Conservation (phyloP, 1,140 invertebrate species). For the Asobara japonica region DNA sequence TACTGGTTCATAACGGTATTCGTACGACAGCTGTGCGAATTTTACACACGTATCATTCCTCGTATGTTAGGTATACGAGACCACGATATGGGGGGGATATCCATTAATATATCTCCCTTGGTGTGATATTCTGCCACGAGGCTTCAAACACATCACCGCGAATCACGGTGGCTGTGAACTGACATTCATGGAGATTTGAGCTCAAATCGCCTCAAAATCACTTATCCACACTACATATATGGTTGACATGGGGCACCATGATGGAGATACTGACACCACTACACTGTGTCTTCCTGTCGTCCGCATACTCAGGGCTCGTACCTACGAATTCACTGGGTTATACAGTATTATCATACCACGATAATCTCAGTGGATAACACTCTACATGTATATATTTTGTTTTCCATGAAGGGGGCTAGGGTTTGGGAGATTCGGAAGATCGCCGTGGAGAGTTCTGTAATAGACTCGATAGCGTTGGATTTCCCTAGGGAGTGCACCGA, state of each 20-base stretch:
- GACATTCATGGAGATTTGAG: background rate
- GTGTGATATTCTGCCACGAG: background rate
- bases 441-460: slow-evolving; percentile 16
- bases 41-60: slow-evolving; percentile 28
- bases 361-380: slow-evolving; percentile 27
- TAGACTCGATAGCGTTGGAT: slow-evolving; percentile 32
- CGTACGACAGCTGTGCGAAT: slow-evolving; percentile 18
- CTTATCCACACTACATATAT: background rate
- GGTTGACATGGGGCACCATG: background rate
- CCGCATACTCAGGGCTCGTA: background rate
- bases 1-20: background rate
- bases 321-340: slow-evolving; percentile 2
- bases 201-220: background rate
- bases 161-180: slow-evolving; percentile 19
- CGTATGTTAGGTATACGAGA: slow-evolving; percentile 8
- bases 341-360: slow-evolving; percentile 23
- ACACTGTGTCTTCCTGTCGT: slow-evolving; percentile 11
- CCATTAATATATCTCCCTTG: background rate
- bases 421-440: background rate
- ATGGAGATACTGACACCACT: background rate
- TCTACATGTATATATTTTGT: background rate
- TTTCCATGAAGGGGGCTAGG: background rate
- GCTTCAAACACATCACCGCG: slow-evolving; percentile 8
- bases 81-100: slow-evolving; percentile 5
- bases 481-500: slow-evolving; percentile 19